Conservation (phyloP, 2,888 invertebrate genomes). For the Palloptera scutellata region DNA sequence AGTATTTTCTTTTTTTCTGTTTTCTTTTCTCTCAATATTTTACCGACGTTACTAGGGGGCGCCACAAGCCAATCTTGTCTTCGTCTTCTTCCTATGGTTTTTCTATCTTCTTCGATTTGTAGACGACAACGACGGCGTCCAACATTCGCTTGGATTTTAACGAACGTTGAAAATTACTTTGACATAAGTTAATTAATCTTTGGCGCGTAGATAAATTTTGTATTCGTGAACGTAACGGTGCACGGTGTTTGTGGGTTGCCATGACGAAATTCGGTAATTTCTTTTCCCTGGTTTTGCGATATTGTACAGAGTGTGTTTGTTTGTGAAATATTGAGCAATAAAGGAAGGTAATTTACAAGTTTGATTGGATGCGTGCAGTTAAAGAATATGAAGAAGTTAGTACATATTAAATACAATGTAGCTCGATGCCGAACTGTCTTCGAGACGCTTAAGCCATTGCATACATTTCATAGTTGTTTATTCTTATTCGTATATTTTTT, state of each 20-base stretch:
- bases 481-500: no score
- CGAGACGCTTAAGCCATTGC: no score
- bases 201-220: slow-evolving; percentile 51
- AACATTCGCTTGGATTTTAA: slow-evolving; percentile 39
- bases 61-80: background rate
- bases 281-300: slow-evolving; percentile 8
- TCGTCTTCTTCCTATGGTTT: background rate
- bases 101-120: background rate
- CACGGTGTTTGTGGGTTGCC: background rate
- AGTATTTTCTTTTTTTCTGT: no score
- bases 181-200: slow-evolving; percentile 64
- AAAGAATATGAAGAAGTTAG: no score
- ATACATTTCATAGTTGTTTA: no score
- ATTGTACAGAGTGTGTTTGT: background rate
- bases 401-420: no score
- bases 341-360: slow-evolving; percentile 58
- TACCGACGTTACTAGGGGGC: slow-evolving; percentile 14
- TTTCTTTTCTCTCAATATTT: no score
- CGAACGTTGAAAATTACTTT: slow-evolving; percentile 61
- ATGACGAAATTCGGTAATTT: slow-evolving; percentile 12
- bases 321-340: slow-evolving; percentile 55
- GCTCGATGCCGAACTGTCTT: no score
- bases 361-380: slow-evolving; percentile 40
- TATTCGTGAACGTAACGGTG: slow-evolving; percentile 6
- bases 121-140: background rate